phyloP scores from a whole-genome alignment of 2,888 invertebrate species.

The Prosopocoilus inquinatus region DNA sequence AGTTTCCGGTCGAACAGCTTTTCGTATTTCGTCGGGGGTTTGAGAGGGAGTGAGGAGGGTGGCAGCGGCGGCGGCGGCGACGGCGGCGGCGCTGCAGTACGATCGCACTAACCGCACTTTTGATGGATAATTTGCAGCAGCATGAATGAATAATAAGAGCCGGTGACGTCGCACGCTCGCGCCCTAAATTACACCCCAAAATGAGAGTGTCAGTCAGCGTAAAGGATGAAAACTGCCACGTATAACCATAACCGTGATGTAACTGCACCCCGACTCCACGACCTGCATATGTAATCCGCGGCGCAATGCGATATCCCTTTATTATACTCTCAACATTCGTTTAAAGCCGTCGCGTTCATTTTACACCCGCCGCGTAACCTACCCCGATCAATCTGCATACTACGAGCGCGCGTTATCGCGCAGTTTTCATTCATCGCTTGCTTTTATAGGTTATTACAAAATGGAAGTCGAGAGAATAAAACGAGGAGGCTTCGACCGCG shows the following conservation, averaged over 20 bases:
- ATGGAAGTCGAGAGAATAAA: neutral
- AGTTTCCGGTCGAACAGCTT: slow-evolving; percentile 47
- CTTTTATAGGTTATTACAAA: slow-evolving; percentile 14
- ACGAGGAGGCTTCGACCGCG: neutral
- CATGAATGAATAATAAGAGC: slow-evolving; percentile 46
- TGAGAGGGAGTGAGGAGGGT: slow-evolving; percentile 14
- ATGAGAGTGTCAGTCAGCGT: slow-evolving; percentile 35
- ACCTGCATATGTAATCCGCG: slow-evolving; percentile 20
- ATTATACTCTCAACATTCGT: slow-evolving; percentile 17
- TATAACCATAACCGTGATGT: slow-evolving; percentile 34
- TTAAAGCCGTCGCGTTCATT: slow-evolving; percentile 14
- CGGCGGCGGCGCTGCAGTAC: slow-evolving; percentile 4
- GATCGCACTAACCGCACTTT: slow-evolving; percentile 26
- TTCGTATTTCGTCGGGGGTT: slow-evolving; percentile 34
- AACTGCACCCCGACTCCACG: slow-evolving; percentile 29
- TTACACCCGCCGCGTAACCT: slow-evolving; percentile 8
- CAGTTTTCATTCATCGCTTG: slow-evolving; percentile 18
- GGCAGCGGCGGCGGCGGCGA: slow-evolving; percentile 11
- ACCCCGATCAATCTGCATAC: slow-evolving; percentile 18
- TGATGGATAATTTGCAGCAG: slow-evolving; percentile 46
- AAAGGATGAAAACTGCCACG: slow-evolving; percentile 30
- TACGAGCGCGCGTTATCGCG: slow-evolving; percentile 12
- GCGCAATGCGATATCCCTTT: slow-evolving; percentile 17
- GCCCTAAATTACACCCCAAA: slow-evolving; percentile 32
- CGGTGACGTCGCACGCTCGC: slow-evolving; percentile 28